These are phyloP conservation scores for Pagetopsis macropterus DNA, from an alignment of 2,797 vertebrate species.

Conservation along the genomic window DNA sequence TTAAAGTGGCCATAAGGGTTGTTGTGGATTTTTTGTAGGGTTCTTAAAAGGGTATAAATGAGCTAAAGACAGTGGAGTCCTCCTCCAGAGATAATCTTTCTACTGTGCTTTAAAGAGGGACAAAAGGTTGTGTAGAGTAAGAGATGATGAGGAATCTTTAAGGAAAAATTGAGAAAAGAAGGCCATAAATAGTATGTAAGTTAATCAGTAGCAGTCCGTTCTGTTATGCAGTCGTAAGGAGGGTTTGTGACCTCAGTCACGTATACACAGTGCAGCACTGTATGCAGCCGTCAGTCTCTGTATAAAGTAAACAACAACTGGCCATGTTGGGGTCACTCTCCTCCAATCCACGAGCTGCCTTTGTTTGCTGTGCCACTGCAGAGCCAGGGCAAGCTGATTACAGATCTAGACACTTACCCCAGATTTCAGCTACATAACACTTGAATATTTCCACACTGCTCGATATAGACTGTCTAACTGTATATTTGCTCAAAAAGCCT, in stretches of 20 bases:
- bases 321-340: slow-evolving; percentile 69
- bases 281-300: slow-evolving; percentile 49
- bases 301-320: slow-evolving; percentile 73
- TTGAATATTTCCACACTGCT: slow-evolving; percentile 37
- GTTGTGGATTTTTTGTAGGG: slow-evolving; percentile 42
- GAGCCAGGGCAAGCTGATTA: slow-evolving; percentile 65
- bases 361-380: slow-evolving; percentile 74
- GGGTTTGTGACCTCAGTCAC: slow-evolving; percentile 73
- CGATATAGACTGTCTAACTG: slow-evolving; percentile 18
- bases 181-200: slow-evolving; percentile 14
- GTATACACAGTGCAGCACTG: slow-evolving; percentile 57
- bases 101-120: slow-evolving; percentile 35
- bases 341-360: slow-evolving; percentile 62
- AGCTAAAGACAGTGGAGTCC: slow-evolving; percentile 49
- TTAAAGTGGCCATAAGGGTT: slow-evolving; percentile 54
- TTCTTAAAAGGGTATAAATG: slow-evolving; percentile 65
- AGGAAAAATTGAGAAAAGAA: slow-evolving; percentile 30
- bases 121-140: slow-evolving; percentile 32
- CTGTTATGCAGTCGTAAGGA: slow-evolving; percentile 30
- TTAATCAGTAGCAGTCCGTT: slow-evolving; percentile 46
- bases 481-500: slow-evolving; percentile 36
- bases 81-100: slow-evolving; percentile 31
- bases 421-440: slow-evolving; percentile 57
- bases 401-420: slow-evolving; percentile 61
- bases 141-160: slow-evolving; percentile 42